Base-by-base conservation (phyloP, 2,113 vertebrate genomes). In the Terrapene triunguis region DNA sequence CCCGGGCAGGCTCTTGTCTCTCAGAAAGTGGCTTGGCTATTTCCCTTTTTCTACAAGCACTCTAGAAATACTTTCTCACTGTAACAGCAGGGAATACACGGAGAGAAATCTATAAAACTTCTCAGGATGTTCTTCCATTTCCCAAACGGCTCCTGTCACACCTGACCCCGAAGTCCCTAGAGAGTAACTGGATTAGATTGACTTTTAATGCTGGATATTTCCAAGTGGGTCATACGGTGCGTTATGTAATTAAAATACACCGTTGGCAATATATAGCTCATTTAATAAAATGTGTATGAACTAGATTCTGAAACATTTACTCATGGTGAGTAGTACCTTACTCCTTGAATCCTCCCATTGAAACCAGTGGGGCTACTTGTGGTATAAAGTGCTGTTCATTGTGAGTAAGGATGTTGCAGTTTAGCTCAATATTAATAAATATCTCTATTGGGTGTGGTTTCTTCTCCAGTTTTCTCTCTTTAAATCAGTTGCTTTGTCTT, bases 61-160 rank as follows among this genome's bases (percentile, higher is more conserved):
- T 94, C 80, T 78, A 50, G 62, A 80, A 89, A 44, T 91, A 32
- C 54, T 16, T 78, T 82, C 10, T 87, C 54, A 51, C 3, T 74
- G 80, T 47, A 47, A 78, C 42, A 14, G 10, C 74, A 44, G 42
- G 42, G 69, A 79, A 27, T 90, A 19, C 44, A 35, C 79, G 59
- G 48, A 80, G 17, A 94, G 89, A 53, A 92, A 84, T 82, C 13
- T 85, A 21, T 82, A 80, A 76, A 24, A 9, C 72, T 53, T 84
- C 82, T 87, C n/a, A 83, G 89, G 10, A 14, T 80, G 79, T 38
- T 96, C 19, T 96, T 96, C 90, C 74, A 1, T 84, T 38, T 38
- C 32, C 32, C 25, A 13, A 6, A 78, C 74, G n/a, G 29, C 0
- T 47, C 90, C 29, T 90, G 80, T 90, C 82, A 57, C 57, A 81